These are phyloP conservation scores for Dromococcyx pavoninus DNA, from an alignment of 2,797 vertebrate species.

Conservation along the genomic window DNA sequence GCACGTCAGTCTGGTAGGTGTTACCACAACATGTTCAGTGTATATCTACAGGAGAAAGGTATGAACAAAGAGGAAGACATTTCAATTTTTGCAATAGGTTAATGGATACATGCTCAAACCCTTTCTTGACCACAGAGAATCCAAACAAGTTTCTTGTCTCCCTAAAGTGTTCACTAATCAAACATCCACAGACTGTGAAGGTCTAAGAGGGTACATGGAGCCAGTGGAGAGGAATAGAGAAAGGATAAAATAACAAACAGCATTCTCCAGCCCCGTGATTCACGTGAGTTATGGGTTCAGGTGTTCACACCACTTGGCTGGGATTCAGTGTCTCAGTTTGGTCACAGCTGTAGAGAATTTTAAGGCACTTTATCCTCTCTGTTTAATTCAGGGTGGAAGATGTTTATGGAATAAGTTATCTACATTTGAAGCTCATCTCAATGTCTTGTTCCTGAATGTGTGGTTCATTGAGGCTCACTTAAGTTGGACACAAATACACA, in stretches of 20 bases:
- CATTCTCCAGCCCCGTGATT: background rate
- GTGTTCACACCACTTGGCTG: too few species aligned
- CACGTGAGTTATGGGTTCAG: background rate
- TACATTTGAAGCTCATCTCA: background rate
- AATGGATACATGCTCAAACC: background rate
- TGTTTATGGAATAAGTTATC: too few species aligned
- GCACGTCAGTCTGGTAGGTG: too few species aligned
- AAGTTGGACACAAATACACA: background rate
- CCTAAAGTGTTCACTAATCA: background rate
- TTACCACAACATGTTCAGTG: background rate
- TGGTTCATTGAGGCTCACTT: background rate
- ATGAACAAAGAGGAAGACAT: background rate
- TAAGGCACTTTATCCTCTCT: too few species aligned
- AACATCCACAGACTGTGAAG: background rate
- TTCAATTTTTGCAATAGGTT: background rate
- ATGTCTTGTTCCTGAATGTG: background rate
- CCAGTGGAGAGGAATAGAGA: background rate
- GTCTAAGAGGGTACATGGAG: background rate
- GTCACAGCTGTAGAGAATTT: too few species aligned
- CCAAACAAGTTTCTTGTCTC: background rate
- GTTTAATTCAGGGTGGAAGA: too few species aligned
- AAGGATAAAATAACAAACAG: background rate
- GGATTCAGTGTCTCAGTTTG: too few species aligned
- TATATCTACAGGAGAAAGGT: background rate
- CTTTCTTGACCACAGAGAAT: background rate